A percentile compares a stretch with the other conserved stretches of the same genome.
phyloP scores from a whole-genome alignment of 2,797 vertebrate species.

The Lagodon rhomboides region DNA sequence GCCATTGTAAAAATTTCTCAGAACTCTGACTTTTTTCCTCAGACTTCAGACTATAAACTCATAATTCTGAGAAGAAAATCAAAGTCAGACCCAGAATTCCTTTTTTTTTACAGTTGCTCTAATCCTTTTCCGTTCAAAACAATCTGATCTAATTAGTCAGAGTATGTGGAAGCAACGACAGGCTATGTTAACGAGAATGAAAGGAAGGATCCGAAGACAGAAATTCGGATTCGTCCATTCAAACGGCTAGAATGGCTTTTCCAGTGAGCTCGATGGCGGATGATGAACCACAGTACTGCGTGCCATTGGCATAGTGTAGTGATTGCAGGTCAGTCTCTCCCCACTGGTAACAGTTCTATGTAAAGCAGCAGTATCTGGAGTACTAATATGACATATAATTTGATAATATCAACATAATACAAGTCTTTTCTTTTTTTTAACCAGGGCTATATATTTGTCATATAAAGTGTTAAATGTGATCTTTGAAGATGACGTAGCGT shows the following conservation, averaged over 20 bases:
- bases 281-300: conserved; percentile 66
- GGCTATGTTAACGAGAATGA: conserved; percentile 26
- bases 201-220: conserved; percentile 39
- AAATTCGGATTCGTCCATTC: conserved; percentile 48
- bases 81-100: no score
- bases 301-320: conserved; percentile 58
- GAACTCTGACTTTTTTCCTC: no score
- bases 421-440: conserved; percentile 58
- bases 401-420: conserved; percentile 80
- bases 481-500: conserved; percentile 62
- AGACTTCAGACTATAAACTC: no score
- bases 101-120: no score
- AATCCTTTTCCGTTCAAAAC: no score
- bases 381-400: conserved; percentile 80
- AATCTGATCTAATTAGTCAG: background rate
- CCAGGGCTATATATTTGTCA: conserved; percentile 73
- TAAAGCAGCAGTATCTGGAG: conserved; percentile 81
- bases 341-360: conserved; percentile 73
- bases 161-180: conserved; percentile 34
- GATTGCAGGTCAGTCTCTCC: conserved; percentile 67
- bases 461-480: conserved; percentile 77
- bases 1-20: no score
- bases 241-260: conserved; percentile 56
- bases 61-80: no score
- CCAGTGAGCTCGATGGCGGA: conserved; percentile 62